Percentiles rank a stretch among this genome's conserved stretches.
Conservation (phyloP, 2,113 vertebrate genomes). For the Petaurus breviceps region DNA sequence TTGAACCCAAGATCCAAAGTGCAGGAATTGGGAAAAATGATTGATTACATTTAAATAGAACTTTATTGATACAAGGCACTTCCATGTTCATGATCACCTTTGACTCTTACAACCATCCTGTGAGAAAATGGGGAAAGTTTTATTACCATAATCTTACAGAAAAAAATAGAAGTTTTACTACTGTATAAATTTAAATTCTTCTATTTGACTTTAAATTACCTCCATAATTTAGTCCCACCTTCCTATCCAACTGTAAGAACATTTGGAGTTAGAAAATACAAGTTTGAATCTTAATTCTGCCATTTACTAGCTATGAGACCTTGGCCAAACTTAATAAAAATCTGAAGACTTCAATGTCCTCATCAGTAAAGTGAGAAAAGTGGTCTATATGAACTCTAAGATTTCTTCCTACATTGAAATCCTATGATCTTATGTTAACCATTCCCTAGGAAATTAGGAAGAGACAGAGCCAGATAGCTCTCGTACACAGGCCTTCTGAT, state of each 20-base stretch:
- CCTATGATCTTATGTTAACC: not conserved
- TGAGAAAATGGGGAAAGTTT: not conserved
- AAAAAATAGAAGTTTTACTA: not conserved
- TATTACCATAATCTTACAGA: not conserved
- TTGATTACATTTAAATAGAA: not conserved
- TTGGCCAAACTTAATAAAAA: not conserved
- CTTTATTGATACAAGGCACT: not conserved
- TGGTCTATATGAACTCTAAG: not conserved
- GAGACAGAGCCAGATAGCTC: not conserved
- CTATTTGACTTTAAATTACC: not conserved
- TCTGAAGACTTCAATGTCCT: not conserved
- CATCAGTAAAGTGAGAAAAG: constrained; percentile 7
- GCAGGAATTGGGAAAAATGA: not conserved
- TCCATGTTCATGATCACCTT: not conserved
- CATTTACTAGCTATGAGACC: constrained; percentile 45
- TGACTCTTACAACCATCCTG: not conserved
- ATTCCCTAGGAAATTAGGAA: not conserved
- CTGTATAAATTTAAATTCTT: not conserved
- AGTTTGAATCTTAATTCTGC: constrained; percentile 39
- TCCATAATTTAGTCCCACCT: not conserved
- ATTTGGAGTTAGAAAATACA: not conserved
- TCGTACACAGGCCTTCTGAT: not conserved
- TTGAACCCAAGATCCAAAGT: not conserved
- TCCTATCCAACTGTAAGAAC: not conserved
- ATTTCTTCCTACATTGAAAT: not conserved